Percentiles rank a stretch among this genome's conserved stretches.
Evolutionary conservation across 2,797 vertebrate species (phyloP).

Genomic region (Poecilia picta): DNA sequence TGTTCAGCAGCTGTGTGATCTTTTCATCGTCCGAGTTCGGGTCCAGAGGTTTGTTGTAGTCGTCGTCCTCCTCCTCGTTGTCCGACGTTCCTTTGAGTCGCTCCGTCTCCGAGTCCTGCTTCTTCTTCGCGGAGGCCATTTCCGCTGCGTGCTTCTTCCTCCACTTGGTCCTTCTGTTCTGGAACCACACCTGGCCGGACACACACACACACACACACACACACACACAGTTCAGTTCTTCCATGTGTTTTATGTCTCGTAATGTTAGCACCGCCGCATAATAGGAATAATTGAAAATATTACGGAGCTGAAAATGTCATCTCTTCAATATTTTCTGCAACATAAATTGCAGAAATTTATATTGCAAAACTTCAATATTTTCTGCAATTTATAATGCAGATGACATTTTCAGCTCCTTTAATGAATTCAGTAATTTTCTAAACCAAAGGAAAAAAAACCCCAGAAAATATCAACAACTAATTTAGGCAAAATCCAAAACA

Average conservation of each 20-base stretch:
- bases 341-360: background rate
- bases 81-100: slow-evolving; percentile 92
- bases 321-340: too few species aligned
- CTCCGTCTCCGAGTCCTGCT: slow-evolving; percentile 91
- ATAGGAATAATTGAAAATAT: background rate
- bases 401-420: background rate
- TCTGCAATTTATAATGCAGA: too few species aligned
- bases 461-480: background rate
- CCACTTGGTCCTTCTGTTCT: slow-evolving; percentile 98
- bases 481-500: background rate
- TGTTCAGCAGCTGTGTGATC: slow-evolving; percentile 93
- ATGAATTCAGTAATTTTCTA: background rate
- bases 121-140: slow-evolving; percentile 98
- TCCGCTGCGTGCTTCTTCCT: slow-evolving; percentile 96
- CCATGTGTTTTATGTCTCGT: background rate
- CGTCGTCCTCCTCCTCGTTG: slow-evolving; percentile 94
- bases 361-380: too few species aligned
- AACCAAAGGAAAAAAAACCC: background rate
- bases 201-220: slow-evolving; percentile 12
- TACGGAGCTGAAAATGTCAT: too few species aligned
- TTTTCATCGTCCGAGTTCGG: slow-evolving; percentile 98
- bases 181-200: slow-evolving; percentile 91
- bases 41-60: slow-evolving; percentile 96
- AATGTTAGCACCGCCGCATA: background rate
- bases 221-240: background rate